A percentile compares a stretch with the other conserved stretches of the same genome.
Evolutionary conservation across 2,113 vertebrate genomes (phyloP).

Genomic region (Orycteropus afer): DNA sequence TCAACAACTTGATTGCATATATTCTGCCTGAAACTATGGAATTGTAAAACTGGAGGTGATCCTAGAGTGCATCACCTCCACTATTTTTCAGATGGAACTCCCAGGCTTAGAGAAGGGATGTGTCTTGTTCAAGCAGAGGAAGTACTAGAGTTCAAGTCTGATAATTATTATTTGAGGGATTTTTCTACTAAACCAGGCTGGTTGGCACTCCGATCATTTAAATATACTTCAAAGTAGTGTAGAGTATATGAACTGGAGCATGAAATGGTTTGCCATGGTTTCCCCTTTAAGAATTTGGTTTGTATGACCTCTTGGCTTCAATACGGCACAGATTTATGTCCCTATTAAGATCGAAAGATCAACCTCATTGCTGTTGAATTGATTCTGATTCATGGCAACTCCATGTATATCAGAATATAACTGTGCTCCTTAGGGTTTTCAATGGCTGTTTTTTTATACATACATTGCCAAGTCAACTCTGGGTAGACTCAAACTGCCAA

Average conservation of each 20-base stretch:
- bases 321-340: not conserved
- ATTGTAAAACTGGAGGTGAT: not conserved
- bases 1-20: not conserved
- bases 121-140: not conserved
- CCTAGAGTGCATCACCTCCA: not conserved
- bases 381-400: no score
- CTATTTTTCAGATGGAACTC: not conserved
- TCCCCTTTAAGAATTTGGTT: not conserved
- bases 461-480: no score
- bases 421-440: no score
- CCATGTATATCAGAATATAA: no score
- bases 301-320: not conserved
- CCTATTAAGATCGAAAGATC: no score
- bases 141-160: not conserved
- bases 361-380: no score
- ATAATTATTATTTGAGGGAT: not conserved
- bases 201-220: not conserved
- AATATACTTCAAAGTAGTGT: not conserved
- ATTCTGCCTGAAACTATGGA: not conserved
- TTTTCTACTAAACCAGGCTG: not conserved
- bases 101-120: not conserved
- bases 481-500: no score
- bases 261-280: not conserved
- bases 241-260: not conserved
- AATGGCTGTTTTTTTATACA: no score